phyloP scores from a whole-genome alignment of 2,797 vertebrate species.

The Sarcoramphus papa region DNA sequence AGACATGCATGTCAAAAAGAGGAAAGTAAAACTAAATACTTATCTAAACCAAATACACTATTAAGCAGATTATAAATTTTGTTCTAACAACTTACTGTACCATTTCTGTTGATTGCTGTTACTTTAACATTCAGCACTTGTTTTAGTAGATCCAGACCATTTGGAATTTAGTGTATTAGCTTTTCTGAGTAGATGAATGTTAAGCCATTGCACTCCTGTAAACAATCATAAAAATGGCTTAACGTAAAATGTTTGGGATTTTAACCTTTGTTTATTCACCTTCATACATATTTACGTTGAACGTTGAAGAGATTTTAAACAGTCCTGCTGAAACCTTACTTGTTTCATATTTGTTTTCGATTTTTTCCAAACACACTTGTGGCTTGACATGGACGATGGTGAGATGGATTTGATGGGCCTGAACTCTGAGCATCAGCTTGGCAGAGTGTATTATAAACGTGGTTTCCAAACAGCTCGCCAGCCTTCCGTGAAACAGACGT shows the following conservation, averaged over 20 bases:
- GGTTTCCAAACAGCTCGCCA: conserved; percentile 62
- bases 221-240: conserved; percentile 37
- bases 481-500: conserved; percentile 59
- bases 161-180: conserved; percentile 15
- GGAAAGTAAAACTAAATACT: conserved; percentile 68
- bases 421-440: conserved; percentile 62
- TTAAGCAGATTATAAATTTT: conserved; percentile 68
- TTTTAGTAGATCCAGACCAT: conserved; percentile 47
- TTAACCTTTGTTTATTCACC: conserved; percentile 66
- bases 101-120: conserved; percentile 70
- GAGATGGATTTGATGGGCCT: conserved; percentile 71
- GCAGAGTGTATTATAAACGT: conserved; percentile 55
- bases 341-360: conserved; percentile 66
- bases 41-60: conserved; percentile 68
- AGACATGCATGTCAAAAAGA: conserved; percentile 81
- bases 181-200: conserved; percentile 30
- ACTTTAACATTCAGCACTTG: conserved; percentile 69
- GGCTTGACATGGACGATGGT: conserved; percentile 65
- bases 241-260: conserved; percentile 34
- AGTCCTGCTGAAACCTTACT: conserved; percentile 66
- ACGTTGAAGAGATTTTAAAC: conserved; percentile 58
- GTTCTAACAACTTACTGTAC: conserved; percentile 70
- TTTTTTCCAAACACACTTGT: conserved; percentile 68
- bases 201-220: conserved; percentile 30
- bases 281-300: conserved; percentile 65